Conservation (phyloP, 35 echinoderm and acorn worm genomes). For the Patiria miniata region DNA sequence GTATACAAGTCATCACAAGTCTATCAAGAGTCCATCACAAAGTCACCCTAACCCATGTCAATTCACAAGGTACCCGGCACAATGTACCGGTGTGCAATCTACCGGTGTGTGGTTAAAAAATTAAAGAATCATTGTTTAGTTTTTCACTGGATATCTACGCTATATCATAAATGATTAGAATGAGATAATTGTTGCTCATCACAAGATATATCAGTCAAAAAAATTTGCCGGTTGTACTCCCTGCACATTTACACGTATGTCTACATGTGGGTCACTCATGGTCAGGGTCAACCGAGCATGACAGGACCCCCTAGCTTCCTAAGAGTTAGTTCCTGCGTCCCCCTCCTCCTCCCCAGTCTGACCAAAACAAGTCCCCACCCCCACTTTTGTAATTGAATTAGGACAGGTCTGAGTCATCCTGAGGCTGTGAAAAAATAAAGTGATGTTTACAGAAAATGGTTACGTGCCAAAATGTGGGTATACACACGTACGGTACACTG, state of each 20-base stretch:
- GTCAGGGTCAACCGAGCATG: not conserved
- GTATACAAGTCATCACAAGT: too few species aligned
- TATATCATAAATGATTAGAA: too few species aligned
- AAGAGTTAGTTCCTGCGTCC: not conserved
- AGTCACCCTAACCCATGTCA: too few species aligned
- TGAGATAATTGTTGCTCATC: not conserved
- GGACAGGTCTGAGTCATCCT: slow-evolving; percentile 4
- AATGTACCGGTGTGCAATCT: too few species aligned
- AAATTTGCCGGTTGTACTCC: not conserved
- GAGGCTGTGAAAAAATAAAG: not conserved
- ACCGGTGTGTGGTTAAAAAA: too few species aligned
- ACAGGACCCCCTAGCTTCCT: not conserved
- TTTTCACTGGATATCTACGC: too few species aligned
- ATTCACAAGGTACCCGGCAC: too few species aligned
- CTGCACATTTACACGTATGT: not conserved
- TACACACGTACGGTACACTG: not conserved
- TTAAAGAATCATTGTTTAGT: too few species aligned
- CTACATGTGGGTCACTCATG: slow-evolving; percentile 23
- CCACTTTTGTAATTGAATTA: not conserved
- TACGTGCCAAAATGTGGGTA: not conserved
- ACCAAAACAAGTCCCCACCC: not conserved
- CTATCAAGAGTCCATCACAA: too few species aligned
- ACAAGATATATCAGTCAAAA: not conserved
- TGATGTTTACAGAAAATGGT: not conserved
- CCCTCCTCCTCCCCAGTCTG: not conserved